phyloP scores from a whole-genome alignment of 2,113 vertebrate genomes.

The Atlantisia rogersi region DNA sequence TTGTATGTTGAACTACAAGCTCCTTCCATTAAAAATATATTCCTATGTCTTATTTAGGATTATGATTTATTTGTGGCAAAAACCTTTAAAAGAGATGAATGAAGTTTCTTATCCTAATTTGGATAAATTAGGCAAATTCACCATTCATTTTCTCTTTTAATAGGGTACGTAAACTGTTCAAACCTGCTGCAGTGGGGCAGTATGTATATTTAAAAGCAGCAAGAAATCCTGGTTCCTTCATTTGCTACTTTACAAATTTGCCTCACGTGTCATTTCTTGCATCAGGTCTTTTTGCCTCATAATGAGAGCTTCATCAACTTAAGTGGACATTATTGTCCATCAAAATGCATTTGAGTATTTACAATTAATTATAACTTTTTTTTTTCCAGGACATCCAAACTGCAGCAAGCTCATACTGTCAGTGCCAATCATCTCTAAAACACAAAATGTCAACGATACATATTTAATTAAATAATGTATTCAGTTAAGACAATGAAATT shows the following conservation, averaged over 20 bases:
- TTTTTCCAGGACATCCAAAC: background rate
- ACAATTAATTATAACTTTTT: background rate
- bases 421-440: background rate
- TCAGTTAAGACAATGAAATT: background rate
- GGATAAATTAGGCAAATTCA: background rate
- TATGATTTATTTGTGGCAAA: background rate
- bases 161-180: background rate
- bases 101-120: background rate
- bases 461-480: background rate
- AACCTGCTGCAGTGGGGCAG: background rate
- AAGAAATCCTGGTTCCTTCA: background rate
- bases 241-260: background rate
- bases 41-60: background rate
- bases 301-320: background rate
- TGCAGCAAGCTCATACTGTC: background rate
- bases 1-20: background rate
- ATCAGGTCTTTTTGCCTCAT: background rate
- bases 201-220: background rate
- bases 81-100: background rate
- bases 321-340: background rate
- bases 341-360: background rate
- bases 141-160: background rate
- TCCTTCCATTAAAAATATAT: background rate
- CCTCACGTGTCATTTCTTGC: rapidly evolving
- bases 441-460: background rate